phyloP scores from a whole-genome alignment of 92 coral and sea anemone species.

The Zoanthus solanderi region DNA sequence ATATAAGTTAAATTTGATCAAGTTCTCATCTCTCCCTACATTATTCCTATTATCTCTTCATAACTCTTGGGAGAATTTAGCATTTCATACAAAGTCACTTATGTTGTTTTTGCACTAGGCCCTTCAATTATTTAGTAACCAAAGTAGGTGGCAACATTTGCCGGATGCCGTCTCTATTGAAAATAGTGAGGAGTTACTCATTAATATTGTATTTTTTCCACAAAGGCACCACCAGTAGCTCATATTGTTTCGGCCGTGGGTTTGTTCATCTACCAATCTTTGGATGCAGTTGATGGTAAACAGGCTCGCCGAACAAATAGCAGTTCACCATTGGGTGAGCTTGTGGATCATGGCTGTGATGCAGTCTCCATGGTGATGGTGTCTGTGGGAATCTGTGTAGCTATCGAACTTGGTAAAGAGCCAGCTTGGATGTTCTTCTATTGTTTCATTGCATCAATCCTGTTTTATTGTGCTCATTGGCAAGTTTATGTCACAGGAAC shows the following conservation, averaged over 20 bases:
- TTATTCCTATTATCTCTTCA: too few relatives aligned
- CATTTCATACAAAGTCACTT: too few relatives aligned
- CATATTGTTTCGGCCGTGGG: conserved; percentile 78
- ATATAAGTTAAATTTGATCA: too few relatives aligned
- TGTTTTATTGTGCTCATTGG: conserved; percentile 98
- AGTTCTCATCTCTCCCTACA: too few relatives aligned
- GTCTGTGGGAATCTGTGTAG: conserved; percentile 65
- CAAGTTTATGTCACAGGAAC: conserved; percentile 92
- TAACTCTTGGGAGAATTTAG: too few relatives aligned
- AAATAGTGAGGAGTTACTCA: too few relatives aligned
- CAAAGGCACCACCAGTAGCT: conserved; percentile 90
- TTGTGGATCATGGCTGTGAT: conserved; percentile 99
- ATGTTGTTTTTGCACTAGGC: too few relatives aligned
- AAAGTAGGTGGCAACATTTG: too few relatives aligned
- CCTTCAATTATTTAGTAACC: too few relatives aligned
- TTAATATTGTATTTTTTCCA: neutral
- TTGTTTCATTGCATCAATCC: conserved; percentile 62
- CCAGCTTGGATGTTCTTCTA: conserved; percentile 90
- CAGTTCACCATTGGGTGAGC: conserved; percentile 94
- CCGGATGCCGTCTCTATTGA: too few relatives aligned
- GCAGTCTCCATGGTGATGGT: conserved; percentile 84
- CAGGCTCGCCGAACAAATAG: conserved; percentile 94
- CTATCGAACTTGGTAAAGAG: conserved; percentile 80
- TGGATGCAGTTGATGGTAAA: conserved; percentile 97
- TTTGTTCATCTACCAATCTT: conserved; percentile 85